Percentiles rank a stretch among this genome's conserved stretches.
These are phyloP conservation scores for Pogonomyrmex barbatus DNA, from an alignment of 1,140 invertebrate species.

Conservation along the genomic window DNA sequence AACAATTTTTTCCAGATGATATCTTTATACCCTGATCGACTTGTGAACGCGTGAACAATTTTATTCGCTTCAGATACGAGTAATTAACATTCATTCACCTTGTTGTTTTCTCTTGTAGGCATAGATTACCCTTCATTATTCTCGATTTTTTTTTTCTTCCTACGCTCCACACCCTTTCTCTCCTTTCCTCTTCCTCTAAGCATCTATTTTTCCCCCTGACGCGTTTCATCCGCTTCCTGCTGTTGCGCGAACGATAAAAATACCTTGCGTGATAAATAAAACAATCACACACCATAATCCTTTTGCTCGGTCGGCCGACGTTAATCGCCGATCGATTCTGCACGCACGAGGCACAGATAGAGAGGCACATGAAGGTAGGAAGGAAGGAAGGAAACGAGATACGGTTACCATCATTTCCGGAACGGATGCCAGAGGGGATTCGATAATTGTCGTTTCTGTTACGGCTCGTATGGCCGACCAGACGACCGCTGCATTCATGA, in stretches of 20 bases:
- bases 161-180: background rate
- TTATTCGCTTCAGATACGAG: conserved; percentile 11
- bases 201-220: conserved; percentile 29
- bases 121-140: conserved; percentile 35
- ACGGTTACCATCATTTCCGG: conserved; percentile 74
- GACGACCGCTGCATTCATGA: conserved; percentile 6
- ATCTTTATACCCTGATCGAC: conserved; percentile 25
- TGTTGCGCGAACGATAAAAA: conserved; percentile 50
- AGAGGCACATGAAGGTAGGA: conserved; percentile 66
- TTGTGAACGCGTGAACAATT: conserved; percentile 17
- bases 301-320: conserved; percentile 34
- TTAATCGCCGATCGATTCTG: conserved; percentile 66
- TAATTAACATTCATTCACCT: conserved; percentile 47
- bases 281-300: conserved; percentile 43
- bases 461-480: conserved; percentile 13
- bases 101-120: background rate
- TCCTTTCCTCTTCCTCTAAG: background rate
- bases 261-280: conserved; percentile 49
- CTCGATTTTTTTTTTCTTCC: conserved; percentile 42
- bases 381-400: conserved; percentile 75
- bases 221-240: conserved; percentile 46
- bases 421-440: conserved; percentile 68
- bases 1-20: conserved; percentile 32
- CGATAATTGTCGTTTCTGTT: conserved; percentile 72
- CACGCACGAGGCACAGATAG: conserved; percentile 54